These are phyloP conservation scores for Myiopsitta monachus DNA, from an alignment of 2,113 vertebrate genomes.

Conservation along the genomic window DNA sequence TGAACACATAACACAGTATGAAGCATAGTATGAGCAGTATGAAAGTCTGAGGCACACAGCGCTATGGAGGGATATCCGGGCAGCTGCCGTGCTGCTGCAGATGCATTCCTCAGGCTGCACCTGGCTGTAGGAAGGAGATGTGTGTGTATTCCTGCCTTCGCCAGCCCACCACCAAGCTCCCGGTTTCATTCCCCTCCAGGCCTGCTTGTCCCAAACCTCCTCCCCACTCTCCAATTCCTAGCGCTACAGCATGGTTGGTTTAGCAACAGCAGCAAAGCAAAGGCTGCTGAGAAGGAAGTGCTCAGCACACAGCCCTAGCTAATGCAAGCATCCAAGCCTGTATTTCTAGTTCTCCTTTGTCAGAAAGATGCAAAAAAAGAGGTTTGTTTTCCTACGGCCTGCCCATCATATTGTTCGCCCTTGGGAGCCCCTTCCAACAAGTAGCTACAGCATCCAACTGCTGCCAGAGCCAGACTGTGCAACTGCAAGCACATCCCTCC, in stretches of 20 bases:
- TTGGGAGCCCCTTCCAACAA: background rate
- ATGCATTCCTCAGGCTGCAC: background rate
- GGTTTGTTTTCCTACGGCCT: background rate
- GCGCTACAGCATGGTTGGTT: background rate
- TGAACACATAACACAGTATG: background rate
- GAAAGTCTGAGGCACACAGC: background rate
- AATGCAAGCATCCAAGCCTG: background rate
- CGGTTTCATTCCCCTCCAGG: background rate
- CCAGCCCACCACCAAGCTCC: background rate
- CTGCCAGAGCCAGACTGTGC: background rate
- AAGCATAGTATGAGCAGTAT: background rate
- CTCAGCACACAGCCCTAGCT: background rate
- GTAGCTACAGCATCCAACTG: fast-evolving
- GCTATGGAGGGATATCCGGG: background rate
- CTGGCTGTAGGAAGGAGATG: background rate
- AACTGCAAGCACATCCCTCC: background rate
- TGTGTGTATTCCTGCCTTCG: background rate
- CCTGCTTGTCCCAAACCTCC: background rate
- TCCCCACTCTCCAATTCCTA: background rate
- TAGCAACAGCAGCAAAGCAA: background rate
- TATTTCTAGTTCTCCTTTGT: background rate
- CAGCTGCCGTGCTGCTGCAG: background rate
- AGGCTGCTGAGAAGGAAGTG: background rate
- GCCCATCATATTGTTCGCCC: background rate
- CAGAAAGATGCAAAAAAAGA: background rate